A percentile compares a stretch with the other conserved stretches of the same genome.
Evolutionary conservation across 2,113 vertebrate species (phyloP).

Genomic region (Struthio camelus): DNA sequence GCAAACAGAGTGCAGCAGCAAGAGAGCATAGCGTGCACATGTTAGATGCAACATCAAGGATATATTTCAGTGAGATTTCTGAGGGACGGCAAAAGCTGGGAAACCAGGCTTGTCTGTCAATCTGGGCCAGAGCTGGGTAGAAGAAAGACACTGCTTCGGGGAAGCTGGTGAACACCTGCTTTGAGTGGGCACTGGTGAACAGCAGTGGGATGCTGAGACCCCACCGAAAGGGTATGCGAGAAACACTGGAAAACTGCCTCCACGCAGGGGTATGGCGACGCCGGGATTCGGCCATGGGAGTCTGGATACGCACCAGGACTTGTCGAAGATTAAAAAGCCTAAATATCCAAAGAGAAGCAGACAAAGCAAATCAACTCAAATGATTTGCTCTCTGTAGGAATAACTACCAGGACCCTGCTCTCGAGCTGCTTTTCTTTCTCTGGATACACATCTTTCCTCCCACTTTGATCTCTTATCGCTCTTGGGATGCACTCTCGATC

Average conservation of each 20-base stretch:
- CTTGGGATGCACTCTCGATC: background rate
- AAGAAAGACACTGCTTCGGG: background rate
- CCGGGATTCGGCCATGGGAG: rapidly evolving
- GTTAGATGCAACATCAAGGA: background rate
- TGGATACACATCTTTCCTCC: background rate
- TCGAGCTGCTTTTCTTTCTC: background rate
- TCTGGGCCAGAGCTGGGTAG: background rate
- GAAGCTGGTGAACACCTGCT: background rate
- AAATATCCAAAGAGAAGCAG: background rate
- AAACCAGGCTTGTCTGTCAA: background rate
- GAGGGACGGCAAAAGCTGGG: background rate
- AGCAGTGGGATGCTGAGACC: background rate
- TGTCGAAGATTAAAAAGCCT: background rate
- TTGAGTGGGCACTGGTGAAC: rapidly evolving
- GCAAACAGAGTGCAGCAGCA: background rate
- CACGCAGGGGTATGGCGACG: rapidly evolving
- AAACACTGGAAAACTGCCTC: rapidly evolving
- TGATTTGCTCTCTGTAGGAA: background rate
- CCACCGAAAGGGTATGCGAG: background rate
- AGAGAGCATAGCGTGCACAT: background rate
- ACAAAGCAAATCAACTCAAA: background rate
- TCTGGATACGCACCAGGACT: background rate
- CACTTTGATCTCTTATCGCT: background rate
- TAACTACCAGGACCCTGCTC: background rate
- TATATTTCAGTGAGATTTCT: rapidly evolving